phyloP scores from a whole-genome alignment of 2,888 invertebrate genomes.

The Oligia fasciuncula region DNA sequence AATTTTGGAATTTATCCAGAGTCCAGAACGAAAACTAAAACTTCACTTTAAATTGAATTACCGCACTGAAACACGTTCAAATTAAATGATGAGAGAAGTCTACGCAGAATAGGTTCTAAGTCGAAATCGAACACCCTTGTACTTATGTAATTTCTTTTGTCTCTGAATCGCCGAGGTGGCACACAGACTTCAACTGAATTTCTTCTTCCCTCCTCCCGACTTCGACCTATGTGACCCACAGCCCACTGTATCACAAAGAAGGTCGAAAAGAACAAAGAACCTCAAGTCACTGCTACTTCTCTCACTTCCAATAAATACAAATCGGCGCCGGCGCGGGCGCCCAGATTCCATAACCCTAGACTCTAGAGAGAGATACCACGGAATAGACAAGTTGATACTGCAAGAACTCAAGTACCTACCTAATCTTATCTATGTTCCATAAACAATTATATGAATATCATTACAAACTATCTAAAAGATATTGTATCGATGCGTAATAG shows the following conservation, averaged over 20 bases:
- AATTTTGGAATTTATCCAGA: background rate
- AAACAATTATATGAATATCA: conserved; percentile 34
- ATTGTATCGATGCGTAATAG: conserved; percentile 24
- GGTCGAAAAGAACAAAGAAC: background rate
- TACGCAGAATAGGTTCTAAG: background rate
- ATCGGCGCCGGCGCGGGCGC: background rate
- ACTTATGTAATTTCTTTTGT: background rate
- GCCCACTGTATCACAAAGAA: too few relatives aligned
- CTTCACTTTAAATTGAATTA: background rate
- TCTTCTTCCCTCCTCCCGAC: background rate
- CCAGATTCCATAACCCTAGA: background rate
- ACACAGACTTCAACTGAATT: background rate
- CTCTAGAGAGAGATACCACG: background rate
- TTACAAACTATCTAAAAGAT: conserved; percentile 25
- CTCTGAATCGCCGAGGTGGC: too few relatives aligned
- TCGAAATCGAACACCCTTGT: background rate
- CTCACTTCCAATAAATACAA: background rate
- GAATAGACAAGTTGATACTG: background rate
- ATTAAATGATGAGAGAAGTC: background rate
- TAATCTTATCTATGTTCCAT: conserved; percentile 35
- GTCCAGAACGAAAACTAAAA: background rate
- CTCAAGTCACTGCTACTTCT: background rate
- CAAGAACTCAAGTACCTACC: background rate
- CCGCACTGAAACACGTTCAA: background rate
- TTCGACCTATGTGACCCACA: background rate